Evolutionary conservation across 1,140 invertebrate genomes (phyloP).

Genomic region (Brachionus paranguensis): DNA sequence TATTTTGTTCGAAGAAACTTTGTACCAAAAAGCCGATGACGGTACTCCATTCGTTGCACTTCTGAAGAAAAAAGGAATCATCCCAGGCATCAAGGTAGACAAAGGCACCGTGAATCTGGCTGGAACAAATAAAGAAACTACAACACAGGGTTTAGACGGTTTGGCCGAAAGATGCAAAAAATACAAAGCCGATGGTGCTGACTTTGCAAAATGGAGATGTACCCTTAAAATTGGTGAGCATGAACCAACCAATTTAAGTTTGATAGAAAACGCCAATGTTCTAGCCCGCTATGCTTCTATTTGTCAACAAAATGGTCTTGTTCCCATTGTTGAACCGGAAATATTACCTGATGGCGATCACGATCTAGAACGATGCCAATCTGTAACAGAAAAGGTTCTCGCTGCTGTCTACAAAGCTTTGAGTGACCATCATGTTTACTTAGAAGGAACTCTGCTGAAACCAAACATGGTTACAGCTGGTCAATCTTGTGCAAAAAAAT

Average conservation of each 20-base stretch:
- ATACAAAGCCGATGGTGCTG: conserved; percentile 97
- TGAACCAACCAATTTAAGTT: conserved; percentile 79
- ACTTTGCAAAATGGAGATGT: conserved; percentile 97
- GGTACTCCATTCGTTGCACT: conserved; percentile 55
- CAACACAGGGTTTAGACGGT: conserved; percentile 91
- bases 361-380: conserved; percentile 79
- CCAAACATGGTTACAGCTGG: conserved; percentile 96
- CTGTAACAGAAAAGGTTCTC: conserved; percentile 64
- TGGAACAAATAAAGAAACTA: conserved; percentile 84
- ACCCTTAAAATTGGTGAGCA: conserved; percentile 85
- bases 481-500: conserved; percentile 67
- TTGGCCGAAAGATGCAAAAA: conserved; percentile 85
- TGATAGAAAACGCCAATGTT: conserved; percentile 89
- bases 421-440: conserved; percentile 88
- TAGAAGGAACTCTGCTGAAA: conserved; percentile 94
- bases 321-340: conserved; percentile 97
- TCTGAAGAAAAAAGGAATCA: conserved; percentile 56
- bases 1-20: conserved; percentile 87
- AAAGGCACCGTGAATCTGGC: conserved; percentile 58
- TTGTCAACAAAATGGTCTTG: conserved; percentile 88
- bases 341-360: conserved; percentile 80
- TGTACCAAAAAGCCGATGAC: conserved; percentile 73
- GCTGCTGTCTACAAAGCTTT: conserved; percentile 94
- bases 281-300: conserved; percentile 93
- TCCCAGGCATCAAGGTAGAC: conserved; percentile 60